Conservation (phyloP, 2,797 vertebrate species). For the Rhynchotus rufescens region DNA sequence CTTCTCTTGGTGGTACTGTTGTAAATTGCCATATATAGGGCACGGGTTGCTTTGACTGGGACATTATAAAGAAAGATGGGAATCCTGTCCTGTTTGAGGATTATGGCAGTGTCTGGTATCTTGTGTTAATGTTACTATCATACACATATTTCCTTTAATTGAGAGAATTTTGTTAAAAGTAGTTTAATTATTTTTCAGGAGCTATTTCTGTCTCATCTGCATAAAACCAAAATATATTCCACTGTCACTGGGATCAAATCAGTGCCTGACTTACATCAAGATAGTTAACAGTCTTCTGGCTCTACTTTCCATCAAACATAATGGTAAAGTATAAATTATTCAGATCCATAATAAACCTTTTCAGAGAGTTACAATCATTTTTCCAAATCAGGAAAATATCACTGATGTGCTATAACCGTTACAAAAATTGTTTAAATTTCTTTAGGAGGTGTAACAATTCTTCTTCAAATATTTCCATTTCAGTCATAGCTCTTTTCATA, state of each 20-base stretch:
- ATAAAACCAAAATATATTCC: not conserved
- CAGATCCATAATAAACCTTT: slow-evolving; percentile 69
- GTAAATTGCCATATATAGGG: not conserved
- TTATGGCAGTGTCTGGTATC: not conserved
- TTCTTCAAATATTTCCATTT: slow-evolving; percentile 13
- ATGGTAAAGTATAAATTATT: slow-evolving; percentile 67
- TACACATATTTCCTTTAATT: not conserved
- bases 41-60: not conserved
- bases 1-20: not conserved
- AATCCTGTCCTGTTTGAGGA: not conserved
- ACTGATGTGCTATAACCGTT: slow-evolving; percentile 48
- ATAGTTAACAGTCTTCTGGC: slow-evolving; percentile 57
- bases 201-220: not conserved
- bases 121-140: not conserved
- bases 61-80: not conserved
- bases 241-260: slow-evolving; percentile 32
- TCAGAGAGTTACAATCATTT: slow-evolving; percentile 53
- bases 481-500: not conserved
- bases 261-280: slow-evolving; percentile 32
- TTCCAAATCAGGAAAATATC: slow-evolving; percentile 70
- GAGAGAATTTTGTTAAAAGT: not conserved
- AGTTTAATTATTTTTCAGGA: not conserved
- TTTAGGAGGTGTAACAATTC: slow-evolving; percentile 57
- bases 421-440: slow-evolving; percentile 74
- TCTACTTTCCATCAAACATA: slow-evolving; percentile 64